Percentiles rank a stretch among this genome's conserved stretches.
These are phyloP conservation scores for Meteorus sp. DNA, from an alignment of 1,140 invertebrate genomes.

Conservation along the genomic window DNA sequence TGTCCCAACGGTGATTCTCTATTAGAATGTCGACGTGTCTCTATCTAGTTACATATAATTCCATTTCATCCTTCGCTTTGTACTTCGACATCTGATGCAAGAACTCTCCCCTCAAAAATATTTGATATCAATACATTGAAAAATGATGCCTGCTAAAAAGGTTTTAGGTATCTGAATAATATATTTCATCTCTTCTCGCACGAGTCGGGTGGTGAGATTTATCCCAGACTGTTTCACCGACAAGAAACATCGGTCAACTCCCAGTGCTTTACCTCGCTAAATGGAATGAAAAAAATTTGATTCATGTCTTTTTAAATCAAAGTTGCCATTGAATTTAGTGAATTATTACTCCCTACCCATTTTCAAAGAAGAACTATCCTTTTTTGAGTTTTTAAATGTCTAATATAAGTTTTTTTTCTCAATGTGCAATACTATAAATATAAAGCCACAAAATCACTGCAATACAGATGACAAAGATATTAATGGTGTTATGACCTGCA, in stretches of 20 bases:
- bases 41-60: neutral
- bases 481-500: too few species aligned
- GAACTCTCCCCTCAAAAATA: too few species aligned
- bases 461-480: too few species aligned
- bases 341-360: too few species aligned
- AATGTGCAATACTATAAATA: too few species aligned
- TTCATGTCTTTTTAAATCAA: too few species aligned
- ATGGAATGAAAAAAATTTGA: neutral
- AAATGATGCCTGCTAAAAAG: neutral
- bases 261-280: neutral
- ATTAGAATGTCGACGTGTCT: neutral
- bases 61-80: neutral
- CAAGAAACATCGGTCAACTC: neutral
- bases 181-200: neutral
- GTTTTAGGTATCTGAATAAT: neutral
- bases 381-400: too few species aligned
- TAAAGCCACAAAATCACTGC: too few species aligned
- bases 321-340: neutral
- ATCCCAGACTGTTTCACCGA: neutral
- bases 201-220: neutral
- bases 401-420: too few species aligned
- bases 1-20: conserved; percentile 13
- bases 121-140: too few species aligned
- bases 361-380: too few species aligned
- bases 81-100: neutral